Evolutionary conservation across 2,113 vertebrate species (phyloP), one percentile per base, ranked within the genome.

Genomic region (Pelodiscus sinensis): DNA sequence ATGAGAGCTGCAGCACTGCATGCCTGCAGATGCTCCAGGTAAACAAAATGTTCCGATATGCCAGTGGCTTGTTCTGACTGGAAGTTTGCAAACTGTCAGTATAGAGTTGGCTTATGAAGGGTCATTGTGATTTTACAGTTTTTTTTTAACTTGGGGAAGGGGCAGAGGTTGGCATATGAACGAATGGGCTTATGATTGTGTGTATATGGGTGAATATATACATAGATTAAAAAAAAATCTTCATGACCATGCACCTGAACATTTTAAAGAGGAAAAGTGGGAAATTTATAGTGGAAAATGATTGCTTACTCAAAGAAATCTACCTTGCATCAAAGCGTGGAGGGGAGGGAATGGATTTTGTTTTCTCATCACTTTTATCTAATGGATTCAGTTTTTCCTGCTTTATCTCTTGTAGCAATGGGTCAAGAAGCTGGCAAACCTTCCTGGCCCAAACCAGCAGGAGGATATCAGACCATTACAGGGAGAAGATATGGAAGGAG

Each of bases 401-500:
- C 22, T 6, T 84, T 9, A 56, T 95, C 13, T 93, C 51, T 68
- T 89, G 22, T 85, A 99, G 98, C 81, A 92, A 98, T 98, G 98
- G 98, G 97, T 97, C 98, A 98, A 96, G 97, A 98, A 96, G 96
- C 95, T 82, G 96, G 94, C 86, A 98, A 98, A 94, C 75, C 91
- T 92, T 89, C 93, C 54, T 98, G 97, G 97, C 97, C 96, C 56
- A 98, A 97, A 96, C 94, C 97, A 90, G 82, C 94, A 84, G 97
- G 97, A 93, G 97, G 96, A 0, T 98, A 97, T 93, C 98, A 97
- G 71, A 97, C 97, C 54, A 58, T 96, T 95, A 98, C 96, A 44
- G 96, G 97, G 55, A 95, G 97, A 95, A 97, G 98, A 95, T 98
- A 97, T 0, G 97, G 97, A 97, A 97, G 98, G 95, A 98, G 98